Conservation (phyloP, 2,888 invertebrate species). For the Nomada ferruginata region DNA sequence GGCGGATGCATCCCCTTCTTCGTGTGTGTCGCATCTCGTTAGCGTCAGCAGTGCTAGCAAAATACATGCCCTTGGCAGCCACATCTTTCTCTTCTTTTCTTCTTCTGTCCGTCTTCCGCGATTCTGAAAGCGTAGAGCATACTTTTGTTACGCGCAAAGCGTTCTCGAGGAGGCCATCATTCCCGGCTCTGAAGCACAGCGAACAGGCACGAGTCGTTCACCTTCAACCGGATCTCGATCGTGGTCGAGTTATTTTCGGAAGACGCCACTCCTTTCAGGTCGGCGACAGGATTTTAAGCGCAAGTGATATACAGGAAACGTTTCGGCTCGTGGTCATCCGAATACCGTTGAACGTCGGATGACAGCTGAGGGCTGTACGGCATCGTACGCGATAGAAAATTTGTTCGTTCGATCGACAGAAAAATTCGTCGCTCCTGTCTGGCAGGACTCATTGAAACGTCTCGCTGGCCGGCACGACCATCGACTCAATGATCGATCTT, state of each 20-base stretch:
- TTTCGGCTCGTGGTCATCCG: conserved; percentile 78
- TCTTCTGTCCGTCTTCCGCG: neutral
- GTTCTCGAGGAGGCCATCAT: neutral
- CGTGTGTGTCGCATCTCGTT: conserved; percentile 72
- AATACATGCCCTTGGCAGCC: conserved; percentile 71
- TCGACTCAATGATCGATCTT: neutral
- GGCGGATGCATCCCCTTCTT: conserved; percentile 86
- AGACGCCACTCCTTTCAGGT: conserved; percentile 57
- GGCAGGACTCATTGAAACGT: neutral
- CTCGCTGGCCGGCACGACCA: neutral
- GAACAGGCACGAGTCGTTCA: conserved; percentile 51
- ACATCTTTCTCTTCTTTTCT: conserved; percentile 68
- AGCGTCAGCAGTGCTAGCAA: conserved; percentile 73
- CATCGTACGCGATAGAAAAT: neutral
- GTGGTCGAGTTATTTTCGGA: conserved; percentile 71
- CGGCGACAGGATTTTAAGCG: conserved; percentile 66
- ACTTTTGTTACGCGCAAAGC: neutral
- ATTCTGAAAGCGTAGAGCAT: neutral
- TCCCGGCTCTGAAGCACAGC: neutral
- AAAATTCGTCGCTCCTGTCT: neutral
- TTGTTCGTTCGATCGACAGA: neutral
- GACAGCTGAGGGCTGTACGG: neutral
- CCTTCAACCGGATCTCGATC: conserved; percentile 61
- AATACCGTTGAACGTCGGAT: conserved; percentile 77
- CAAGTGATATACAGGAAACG: conserved; percentile 77